phyloP scores from a whole-genome alignment of 1,140 invertebrate species.

The Apis laboriosa region DNA sequence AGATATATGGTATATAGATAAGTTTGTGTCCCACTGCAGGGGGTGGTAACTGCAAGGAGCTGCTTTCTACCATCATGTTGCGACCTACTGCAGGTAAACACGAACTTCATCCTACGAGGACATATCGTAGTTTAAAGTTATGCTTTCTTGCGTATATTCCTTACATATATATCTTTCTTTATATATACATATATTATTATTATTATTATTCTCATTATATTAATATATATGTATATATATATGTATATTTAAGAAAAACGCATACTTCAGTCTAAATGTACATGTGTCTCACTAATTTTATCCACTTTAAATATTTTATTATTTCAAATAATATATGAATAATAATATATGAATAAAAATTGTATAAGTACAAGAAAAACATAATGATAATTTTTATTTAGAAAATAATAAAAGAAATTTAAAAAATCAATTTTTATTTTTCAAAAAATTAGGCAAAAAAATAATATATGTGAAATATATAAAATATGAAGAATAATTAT shows the following conservation, averaged over 20 bases:
- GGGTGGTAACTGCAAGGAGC: conserved; percentile 82
- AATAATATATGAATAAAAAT: not conserved
- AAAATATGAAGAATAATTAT: no score
- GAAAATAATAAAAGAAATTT: not conserved
- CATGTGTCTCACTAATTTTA: not conserved
- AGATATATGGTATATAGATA: conserved; percentile 81
- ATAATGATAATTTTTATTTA: not conserved
- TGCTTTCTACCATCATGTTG: conserved; percentile 80
- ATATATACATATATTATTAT: conserved; percentile 42
- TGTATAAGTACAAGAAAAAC: not conserved
- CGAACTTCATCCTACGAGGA: conserved; percentile 80
- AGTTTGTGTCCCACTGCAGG: conserved; percentile 82
- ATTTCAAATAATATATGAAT: not conserved
- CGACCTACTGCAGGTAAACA: conserved; percentile 81
- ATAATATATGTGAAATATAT: no score
- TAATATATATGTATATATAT: conserved; percentile 43
- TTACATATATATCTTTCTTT: conserved; percentile 23
- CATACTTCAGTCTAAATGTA: not conserved
- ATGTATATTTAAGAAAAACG: conserved; percentile 1
- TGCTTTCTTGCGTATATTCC: conserved; percentile 74
- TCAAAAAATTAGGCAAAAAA: no score
- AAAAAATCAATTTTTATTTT: not conserved
- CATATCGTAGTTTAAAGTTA: conserved; percentile 78
- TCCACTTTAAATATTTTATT: not conserved
- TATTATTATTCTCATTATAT: conserved; percentile 33